Evolutionary conservation across 2,888 invertebrate genomes (phyloP), one percentile per base, ranked within the genome.

Genomic region (Eilema caniola): DNA sequence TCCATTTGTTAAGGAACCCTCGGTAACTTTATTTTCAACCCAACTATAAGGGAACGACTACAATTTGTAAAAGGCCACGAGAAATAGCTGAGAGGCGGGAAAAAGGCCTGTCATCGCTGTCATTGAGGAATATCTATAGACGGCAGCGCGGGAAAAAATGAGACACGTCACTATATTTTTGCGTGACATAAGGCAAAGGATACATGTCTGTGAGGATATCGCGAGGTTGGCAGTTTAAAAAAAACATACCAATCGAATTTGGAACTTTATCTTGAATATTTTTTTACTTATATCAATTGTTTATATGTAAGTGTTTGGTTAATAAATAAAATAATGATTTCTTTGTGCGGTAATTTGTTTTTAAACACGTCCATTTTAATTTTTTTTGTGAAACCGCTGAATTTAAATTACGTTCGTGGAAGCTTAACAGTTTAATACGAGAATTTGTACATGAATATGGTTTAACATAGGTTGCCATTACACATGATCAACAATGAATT

Each of bases 101-200:
- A 90, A 92, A 92, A 89, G 91, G 90, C 90, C 92, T 92, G 93
- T 94, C 94, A 93, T 89, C 91, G 88, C 91, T 91, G 92, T 92
- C 92, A 90, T 85, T 86, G 86, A 85, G 83, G 90, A 90, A 91
- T 93, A 91, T 92, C 90, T 90, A 91, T 91, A 88, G 91, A 89
- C 84, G 85, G 85, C 66, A 85, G 86, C 75, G 72, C 72, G 72
- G 86, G 87, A 88, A 88, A 90, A 90, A 92, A 91, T 89, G 85
- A 88, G 87, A 89, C 86, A 90, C 85, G 92, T 92, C 92, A 91
- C 90, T 90, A 92, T 93, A 90, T 92, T 93, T 92, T 89, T 90
- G 86, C 86, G 86, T 85, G 83, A 78, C 86, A 84, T 86, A 82
- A 79, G 79, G 79, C 78, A 62, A 72, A 70, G 84, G 80, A 68